Evolutionary conservation across 2,888 invertebrate species (phyloP).

Genomic region (Tetanocera ferruginea): DNA sequence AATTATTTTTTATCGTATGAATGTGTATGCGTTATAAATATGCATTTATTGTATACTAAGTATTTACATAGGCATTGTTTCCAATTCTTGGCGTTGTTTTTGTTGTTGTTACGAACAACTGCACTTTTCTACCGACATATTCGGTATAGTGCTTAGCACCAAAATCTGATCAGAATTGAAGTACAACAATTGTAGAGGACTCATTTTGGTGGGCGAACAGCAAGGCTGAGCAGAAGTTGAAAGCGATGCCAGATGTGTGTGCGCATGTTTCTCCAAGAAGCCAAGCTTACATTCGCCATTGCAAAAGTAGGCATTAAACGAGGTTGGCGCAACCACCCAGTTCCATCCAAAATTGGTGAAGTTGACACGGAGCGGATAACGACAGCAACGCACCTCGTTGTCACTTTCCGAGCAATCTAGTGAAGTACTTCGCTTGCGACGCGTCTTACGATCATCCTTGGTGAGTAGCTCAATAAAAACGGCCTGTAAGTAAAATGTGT

Average conservation of each 20-base stretch:
- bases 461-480: conserved; percentile 67
- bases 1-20: too few relatives aligned
- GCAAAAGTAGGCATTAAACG: conserved; percentile 96
- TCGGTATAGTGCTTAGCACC: conserved; percentile 88
- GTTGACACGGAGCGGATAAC: conserved; percentile 93
- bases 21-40: too few relatives aligned
- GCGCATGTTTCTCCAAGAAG: conserved; percentile 87
- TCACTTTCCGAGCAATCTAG: conserved; percentile 84
- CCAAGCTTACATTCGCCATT: conserved; percentile 93
- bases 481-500: conserved; percentile 52
- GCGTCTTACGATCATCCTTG: conserved; percentile 62
- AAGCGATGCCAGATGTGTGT: conserved; percentile 89
- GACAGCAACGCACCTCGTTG: conserved; percentile 89
- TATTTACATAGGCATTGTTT: background rate
- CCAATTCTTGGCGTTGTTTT: background rate
- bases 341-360: conserved; percentile 93
- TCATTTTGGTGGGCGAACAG: conserved; percentile 91
- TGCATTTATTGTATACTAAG: background rate
- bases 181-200: conserved; percentile 90
- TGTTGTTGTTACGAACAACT: conserved; percentile 82
- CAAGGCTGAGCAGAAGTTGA: conserved; percentile 90
- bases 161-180: conserved; percentile 91
- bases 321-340: conserved; percentile 96
- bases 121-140: conserved; percentile 95
- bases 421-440: conserved; percentile 82